These are phyloP conservation scores for Bubo bubo DNA, from an alignment of 2,113 vertebrate species.

Conservation along the genomic window DNA sequence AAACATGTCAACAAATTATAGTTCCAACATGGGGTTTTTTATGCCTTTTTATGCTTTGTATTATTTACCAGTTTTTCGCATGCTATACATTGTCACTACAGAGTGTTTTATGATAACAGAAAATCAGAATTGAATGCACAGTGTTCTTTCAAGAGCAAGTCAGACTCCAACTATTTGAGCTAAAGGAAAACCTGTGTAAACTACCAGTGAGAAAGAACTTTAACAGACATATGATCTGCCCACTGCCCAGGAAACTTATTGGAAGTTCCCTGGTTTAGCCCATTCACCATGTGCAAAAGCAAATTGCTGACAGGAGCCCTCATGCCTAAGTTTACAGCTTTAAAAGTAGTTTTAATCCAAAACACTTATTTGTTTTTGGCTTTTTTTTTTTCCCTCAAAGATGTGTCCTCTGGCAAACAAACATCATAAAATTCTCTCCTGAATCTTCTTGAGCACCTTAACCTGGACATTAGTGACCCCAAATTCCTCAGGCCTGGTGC, in stretches of 20 bases:
- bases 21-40: accelerated
- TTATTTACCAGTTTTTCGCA: neutral
- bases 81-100: neutral
- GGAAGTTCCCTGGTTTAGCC: neutral
- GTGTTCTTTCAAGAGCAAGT: neutral
- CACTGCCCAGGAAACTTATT: neutral
- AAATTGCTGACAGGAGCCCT: neutral
- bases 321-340: neutral
- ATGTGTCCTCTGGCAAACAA: neutral
- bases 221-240: neutral
- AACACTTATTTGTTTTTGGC: neutral
- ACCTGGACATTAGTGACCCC: neutral
- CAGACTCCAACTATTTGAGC: neutral
- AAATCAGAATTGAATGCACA: neutral
- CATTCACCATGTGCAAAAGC: neutral
- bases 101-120: neutral
- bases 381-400: neutral
- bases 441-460: neutral
- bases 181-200: neutral
- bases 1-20: neutral
- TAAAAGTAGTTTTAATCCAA: neutral
- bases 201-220: neutral
- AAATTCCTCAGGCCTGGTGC: neutral
- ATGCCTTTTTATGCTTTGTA: too few species aligned
- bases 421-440: neutral